Conservation (phyloP, 2,888 invertebrate species). For the Diachrysia chrysitis region DNA sequence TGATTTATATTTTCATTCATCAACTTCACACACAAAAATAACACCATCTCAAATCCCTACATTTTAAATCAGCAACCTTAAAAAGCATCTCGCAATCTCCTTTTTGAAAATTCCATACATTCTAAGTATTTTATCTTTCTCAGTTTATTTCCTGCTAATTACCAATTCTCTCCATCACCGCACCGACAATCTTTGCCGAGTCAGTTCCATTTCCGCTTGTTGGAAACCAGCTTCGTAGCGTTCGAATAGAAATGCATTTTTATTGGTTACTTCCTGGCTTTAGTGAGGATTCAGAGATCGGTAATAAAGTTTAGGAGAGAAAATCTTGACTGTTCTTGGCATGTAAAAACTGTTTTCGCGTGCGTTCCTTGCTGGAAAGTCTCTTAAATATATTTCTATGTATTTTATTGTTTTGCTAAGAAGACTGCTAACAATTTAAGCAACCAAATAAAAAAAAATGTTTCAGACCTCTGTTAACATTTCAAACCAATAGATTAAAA, state of each 20-base stretch:
- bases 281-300: neutral
- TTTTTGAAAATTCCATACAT: conserved; percentile 6
- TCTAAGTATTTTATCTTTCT: conserved; percentile 3
- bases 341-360: neutral
- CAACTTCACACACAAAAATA: too few species aligned
- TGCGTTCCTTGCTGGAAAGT: neutral
- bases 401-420: too few species aligned
- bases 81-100: neutral
- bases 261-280: conserved; percentile 6
- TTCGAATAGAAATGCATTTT: neutral
- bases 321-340: neutral
- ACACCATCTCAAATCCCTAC: neutral
- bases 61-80: too few species aligned
- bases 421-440: too few species aligned
- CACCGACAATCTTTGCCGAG: conserved; percentile 3
- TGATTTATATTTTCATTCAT: too few species aligned
- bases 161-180: neutral
- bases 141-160: neutral
- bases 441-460: too few species aligned
- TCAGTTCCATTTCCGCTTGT: conserved; percentile 2
- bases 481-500: too few species aligned
- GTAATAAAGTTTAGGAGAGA: conserved; percentile 3
- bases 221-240: neutral
- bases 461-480: too few species aligned
- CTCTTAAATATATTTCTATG: too few species aligned